These are phyloP conservation scores for Entomobrya multifasciata DNA, from an alignment of 2,888 invertebrate species.

Conservation along the genomic window DNA sequence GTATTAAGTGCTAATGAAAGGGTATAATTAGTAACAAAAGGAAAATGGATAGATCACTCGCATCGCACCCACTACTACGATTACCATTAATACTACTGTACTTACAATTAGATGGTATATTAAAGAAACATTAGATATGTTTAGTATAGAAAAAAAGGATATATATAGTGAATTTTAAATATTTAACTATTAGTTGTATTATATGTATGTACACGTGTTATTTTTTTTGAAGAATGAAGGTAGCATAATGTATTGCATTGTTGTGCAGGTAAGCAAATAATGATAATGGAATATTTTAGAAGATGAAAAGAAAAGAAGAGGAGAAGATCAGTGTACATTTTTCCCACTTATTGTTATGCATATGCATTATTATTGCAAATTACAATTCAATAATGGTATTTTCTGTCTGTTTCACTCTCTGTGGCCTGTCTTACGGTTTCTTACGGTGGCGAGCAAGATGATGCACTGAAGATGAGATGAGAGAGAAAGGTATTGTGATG, in stretches of 20 bases:
- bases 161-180: no score
- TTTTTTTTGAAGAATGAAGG: constrained; percentile 5
- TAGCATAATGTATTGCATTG: no score
- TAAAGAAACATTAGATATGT: no score
- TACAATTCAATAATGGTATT: constrained; percentile 49
- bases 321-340: constrained; percentile 13
- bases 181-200: no score
- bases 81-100: constrained; percentile 1
- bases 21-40: constrained; percentile 63
- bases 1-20: constrained; percentile 68
- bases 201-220: no score
- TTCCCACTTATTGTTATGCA: constrained; percentile 29
- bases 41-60: constrained; percentile 52
- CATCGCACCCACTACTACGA: no score
- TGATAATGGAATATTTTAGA: constrained; percentile 56
- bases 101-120: no score
- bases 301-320: constrained; percentile 22
- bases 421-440: no score
- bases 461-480: not conserved
- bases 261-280: constrained; percentile 22
- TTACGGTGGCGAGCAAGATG: not conserved
- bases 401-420: no score
- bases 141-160: no score
- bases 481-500: constrained; percentile 61
- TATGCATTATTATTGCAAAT: constrained; percentile 43